A percentile compares a stretch with the other conserved stretches of the same genome.
phyloP scores from a whole-genome alignment of 2,888 invertebrate species.

The Meiosimyza decipiens region DNA sequence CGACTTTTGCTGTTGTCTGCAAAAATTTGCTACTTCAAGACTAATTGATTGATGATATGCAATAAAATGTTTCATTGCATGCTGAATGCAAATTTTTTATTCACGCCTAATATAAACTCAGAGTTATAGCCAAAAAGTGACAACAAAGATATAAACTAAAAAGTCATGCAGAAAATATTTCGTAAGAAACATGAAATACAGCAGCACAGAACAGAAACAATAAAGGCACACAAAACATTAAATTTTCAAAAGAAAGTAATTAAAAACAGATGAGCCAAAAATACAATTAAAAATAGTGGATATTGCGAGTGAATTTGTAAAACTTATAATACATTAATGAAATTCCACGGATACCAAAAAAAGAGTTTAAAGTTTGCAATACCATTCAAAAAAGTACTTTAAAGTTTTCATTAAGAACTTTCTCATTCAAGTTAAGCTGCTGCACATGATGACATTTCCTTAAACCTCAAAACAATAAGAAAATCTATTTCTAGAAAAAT shows the following conservation, averaged over 20 bases:
- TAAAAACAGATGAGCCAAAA: conserved; percentile 29
- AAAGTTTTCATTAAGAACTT: neutral
- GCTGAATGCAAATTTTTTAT: conserved; percentile 7
- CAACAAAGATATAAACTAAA: neutral
- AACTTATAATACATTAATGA: too few relatives aligned
- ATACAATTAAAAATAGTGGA: neutral
- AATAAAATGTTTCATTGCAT: conserved; percentile 63
- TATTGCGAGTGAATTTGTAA: neutral
- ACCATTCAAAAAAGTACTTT: neutral
- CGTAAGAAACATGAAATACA: neutral
- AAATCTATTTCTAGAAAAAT: too few relatives aligned
- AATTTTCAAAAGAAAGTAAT: neutral
- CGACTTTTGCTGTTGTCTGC: neutral
- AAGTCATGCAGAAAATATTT: neutral
- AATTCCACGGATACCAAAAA: too few relatives aligned
- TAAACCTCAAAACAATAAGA: neutral
- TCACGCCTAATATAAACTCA: conserved; percentile 30
- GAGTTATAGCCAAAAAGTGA: conserved; percentile 7
- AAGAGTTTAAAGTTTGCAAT: neutral
- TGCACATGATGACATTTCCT: neutral
- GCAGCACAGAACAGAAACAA: neutral
- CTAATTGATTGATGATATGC: conserved; percentile 64
- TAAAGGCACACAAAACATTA: neutral
- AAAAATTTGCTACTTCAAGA: conserved; percentile 42
- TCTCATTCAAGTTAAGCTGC: neutral